Percentiles rank a stretch among this genome's conserved stretches.
Conservation (phyloP, 2,888 invertebrate genomes). For the Callimorpha dominula region DNA sequence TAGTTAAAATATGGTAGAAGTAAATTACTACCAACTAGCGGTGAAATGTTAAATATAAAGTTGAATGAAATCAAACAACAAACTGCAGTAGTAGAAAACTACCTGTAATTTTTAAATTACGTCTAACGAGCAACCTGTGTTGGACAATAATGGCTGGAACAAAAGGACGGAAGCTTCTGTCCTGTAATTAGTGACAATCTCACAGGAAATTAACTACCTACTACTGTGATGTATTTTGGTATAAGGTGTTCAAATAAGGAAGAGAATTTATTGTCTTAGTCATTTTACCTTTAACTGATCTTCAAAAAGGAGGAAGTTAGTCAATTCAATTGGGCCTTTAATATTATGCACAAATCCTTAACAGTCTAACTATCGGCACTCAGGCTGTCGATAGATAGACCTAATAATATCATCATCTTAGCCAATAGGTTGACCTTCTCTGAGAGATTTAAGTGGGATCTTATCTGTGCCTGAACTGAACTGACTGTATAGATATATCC, state of each 20-base stretch:
- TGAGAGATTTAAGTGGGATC: too few relatives aligned
- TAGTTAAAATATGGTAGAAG: too few relatives aligned
- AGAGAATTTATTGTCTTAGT: not conserved
- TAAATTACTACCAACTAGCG: not conserved
- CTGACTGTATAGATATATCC: too few relatives aligned
- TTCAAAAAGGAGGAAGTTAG: too few relatives aligned
- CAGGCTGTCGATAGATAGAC: too few relatives aligned
- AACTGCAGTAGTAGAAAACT: not conserved
- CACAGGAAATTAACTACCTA: conserved; percentile 1
- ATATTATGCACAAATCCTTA: too few relatives aligned
- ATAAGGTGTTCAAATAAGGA: not conserved
- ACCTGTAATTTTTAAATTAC: conserved; percentile 27
- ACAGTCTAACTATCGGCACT: too few relatives aligned
- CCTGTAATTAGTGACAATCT: conserved; percentile 35
- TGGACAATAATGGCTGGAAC: conserved; percentile 39
- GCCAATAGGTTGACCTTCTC: too few relatives aligned
- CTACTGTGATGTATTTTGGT: not conserved
- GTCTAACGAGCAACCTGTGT: conserved; percentile 38
- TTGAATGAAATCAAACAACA: not conserved
- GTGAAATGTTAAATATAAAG: not conserved
- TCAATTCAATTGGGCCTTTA: too few relatives aligned
- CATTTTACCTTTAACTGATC: not conserved
- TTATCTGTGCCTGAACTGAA: too few relatives aligned
- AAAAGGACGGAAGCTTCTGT: conserved; percentile 34
- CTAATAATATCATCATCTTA: too few relatives aligned